A percentile compares a stretch with the other conserved stretches of the same genome.
Conservation (phyloP, 2,113 vertebrate genomes). For the Taxidea taxus region DNA sequence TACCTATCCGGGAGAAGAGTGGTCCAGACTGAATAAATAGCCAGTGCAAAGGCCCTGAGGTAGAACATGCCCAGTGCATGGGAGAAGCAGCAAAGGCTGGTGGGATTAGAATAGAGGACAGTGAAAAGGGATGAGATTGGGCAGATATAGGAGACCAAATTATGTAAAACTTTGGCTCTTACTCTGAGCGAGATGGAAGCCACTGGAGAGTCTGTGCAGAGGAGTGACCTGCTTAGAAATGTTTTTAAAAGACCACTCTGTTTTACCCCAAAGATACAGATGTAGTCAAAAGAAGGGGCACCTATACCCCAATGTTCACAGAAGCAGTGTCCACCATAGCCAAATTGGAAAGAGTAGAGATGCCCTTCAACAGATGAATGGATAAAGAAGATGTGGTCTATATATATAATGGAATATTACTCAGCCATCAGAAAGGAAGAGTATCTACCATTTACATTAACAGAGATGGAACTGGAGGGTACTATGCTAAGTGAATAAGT, state of each 20-base stretch:
- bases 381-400: not conserved
- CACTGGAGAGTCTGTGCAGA: not conserved
- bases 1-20: not conserved
- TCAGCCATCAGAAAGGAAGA: not conserved
- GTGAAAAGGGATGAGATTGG: not conserved
- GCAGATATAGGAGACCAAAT: not conserved
- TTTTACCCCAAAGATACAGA: not conserved
- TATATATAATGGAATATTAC: not conserved
- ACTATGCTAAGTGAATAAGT: not conserved
- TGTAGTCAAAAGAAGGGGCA: not conserved
- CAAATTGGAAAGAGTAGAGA: not conserved
- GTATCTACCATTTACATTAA: not conserved
- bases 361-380: not conserved
- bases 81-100: not conserved
- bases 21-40: not conserved
- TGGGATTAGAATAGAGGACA: not conserved
- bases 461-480: not conserved
- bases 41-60: not conserved
- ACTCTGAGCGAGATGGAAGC: not conserved
- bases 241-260: not conserved
- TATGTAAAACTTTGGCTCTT: not conserved
- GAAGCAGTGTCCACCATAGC: not conserved
- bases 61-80: accelerated
- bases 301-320: not conserved
- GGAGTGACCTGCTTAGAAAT: not conserved